Evolutionary conservation across 2,113 vertebrate species (phyloP).

Genomic region (Lontra canadensis): DNA sequence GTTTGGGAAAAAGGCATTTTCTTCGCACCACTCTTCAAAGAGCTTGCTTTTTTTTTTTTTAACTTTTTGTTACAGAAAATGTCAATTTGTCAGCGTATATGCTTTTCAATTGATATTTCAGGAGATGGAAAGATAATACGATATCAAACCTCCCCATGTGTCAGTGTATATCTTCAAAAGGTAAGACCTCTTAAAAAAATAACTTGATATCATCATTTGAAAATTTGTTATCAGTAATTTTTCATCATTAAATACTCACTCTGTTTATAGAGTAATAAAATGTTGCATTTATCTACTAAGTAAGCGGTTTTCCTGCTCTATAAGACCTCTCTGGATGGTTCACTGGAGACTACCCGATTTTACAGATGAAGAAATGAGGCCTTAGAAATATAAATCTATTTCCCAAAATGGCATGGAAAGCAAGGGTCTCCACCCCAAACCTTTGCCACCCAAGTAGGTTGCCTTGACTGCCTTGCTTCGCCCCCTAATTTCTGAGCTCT

Average conservation of each 20-base stretch:
- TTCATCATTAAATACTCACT: background rate
- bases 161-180: background rate
- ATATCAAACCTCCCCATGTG: background rate
- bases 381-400: background rate
- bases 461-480: rapidly evolving
- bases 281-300: background rate
- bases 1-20: background rate
- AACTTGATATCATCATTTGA: background rate
- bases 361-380: background rate
- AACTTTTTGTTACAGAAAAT: background rate
- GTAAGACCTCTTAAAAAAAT: background rate
- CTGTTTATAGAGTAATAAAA: background rate
- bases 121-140: background rate
- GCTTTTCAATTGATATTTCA: background rate
- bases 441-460: background rate
- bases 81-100: background rate
- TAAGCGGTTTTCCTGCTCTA: background rate
- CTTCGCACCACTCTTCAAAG: background rate
- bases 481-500: background rate
- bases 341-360: background rate
- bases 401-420: background rate
- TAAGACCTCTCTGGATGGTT: background rate
- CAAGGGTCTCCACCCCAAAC: background rate
- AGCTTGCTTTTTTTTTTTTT: background rate
- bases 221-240: background rate